Conservation (phyloP, 1,140 invertebrate genomes). For the Radopholus similis region DNA sequence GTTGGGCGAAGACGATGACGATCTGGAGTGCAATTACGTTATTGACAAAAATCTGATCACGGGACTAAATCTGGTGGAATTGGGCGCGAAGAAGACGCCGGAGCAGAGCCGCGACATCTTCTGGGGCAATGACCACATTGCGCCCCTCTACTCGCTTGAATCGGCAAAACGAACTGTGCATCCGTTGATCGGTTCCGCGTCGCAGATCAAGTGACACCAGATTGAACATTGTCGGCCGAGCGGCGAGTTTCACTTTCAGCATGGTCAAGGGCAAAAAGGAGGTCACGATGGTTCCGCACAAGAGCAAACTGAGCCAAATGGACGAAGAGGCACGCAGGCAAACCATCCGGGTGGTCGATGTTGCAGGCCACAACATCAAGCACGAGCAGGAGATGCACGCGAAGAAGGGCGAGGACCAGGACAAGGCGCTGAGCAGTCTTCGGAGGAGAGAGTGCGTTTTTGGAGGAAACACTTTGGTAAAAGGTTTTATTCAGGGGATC, state of each 20-base stretch:
- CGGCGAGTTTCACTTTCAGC: conserved; percentile 40
- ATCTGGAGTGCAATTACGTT: conserved; percentile 53
- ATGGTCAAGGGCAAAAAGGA: conserved; percentile 41
- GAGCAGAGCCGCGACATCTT: conserved; percentile 40
- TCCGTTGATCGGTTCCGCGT: conserved; percentile 49
- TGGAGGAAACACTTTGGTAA: no score
- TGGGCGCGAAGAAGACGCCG: conserved; percentile 33
- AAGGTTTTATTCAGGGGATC: no score
- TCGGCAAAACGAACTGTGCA: conserved; percentile 50
- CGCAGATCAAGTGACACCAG: conserved; percentile 44
- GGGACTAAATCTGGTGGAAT: conserved; percentile 33
- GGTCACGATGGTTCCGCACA: conserved; percentile 54
- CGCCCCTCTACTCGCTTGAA: conserved; percentile 50
- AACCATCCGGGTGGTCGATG: conserved; percentile 43
- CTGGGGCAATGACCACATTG: conserved; percentile 49
- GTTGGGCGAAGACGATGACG: conserved; percentile 58
- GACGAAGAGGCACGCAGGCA: conserved; percentile 38
- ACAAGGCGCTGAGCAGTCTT: conserved; percentile 27
- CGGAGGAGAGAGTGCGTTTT: conserved; percentile 37
- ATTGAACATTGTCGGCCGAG: no score
- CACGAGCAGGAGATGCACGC: conserved; percentile 16
- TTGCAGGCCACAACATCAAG: conserved; percentile 39
- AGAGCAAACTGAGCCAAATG: conserved; percentile 52
- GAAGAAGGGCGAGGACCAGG: conserved; percentile 27
- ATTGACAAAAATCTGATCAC: conserved; percentile 54